Evolutionary conservation across 2,113 vertebrate species (phyloP).

Genomic region (Alces alces): DNA sequence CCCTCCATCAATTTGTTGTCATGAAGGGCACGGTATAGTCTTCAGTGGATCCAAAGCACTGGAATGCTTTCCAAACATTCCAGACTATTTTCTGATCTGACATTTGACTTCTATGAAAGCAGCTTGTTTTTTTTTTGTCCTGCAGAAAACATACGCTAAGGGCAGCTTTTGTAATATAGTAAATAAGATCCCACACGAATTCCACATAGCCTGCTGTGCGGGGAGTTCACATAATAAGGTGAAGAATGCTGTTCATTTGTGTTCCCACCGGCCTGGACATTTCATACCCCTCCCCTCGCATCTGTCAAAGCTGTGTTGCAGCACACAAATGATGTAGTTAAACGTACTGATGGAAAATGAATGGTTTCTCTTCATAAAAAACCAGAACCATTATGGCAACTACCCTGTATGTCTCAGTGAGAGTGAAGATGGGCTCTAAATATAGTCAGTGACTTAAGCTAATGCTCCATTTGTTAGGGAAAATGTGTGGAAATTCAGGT

Average conservation of each 20-base stretch:
- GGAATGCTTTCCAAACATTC: slow-evolving; percentile 34
- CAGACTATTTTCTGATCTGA: slow-evolving; percentile 48
- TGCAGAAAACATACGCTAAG: neutral
- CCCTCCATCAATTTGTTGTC: neutral
- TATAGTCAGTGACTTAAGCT: slow-evolving; percentile 54
- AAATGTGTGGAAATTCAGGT: slow-evolving; percentile 51
- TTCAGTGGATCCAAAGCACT: neutral
- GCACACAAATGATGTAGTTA: neutral
- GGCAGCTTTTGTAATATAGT: slow-evolving; percentile 41
- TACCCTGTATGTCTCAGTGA: neutral
- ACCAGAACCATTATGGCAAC: neutral
- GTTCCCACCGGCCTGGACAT: neutral
- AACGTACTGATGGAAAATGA: neutral
- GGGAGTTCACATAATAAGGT: slow-evolving; percentile 58
- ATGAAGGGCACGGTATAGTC: neutral
- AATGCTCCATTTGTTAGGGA: slow-evolving; percentile 29
- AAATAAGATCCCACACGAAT: slow-evolving; percentile 69
- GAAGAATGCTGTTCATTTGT: slow-evolving; percentile 54
- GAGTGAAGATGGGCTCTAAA: slow-evolving; percentile 45
- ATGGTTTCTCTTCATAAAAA: neutral
- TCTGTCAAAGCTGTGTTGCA: neutral
- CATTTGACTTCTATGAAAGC: slow-evolving; percentile 54
- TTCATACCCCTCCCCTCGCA: neutral
- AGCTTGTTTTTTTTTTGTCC: neutral
- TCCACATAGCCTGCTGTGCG: slow-evolving; percentile 57